Conservation (phyloP, 92 coral and sea anemone genomes). For the Metridium senile region DNA sequence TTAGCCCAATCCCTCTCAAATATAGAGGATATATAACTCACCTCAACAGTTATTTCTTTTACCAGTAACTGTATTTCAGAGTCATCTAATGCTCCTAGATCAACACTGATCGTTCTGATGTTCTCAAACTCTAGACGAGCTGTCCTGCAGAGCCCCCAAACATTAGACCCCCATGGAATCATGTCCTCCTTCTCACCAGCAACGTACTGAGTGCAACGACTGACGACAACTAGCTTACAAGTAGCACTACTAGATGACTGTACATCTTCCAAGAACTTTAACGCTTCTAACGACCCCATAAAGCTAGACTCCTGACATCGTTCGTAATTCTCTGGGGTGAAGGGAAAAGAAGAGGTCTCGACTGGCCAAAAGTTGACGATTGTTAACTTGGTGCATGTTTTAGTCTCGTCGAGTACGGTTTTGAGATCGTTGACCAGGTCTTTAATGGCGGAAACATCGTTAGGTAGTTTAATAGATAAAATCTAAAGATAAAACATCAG, state of each 20-base stretch:
- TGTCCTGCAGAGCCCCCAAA: slow-evolving; percentile 71
- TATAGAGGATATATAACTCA: no score
- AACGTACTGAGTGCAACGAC: slow-evolving; percentile 39
- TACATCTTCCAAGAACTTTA: slow-evolving; percentile 26
- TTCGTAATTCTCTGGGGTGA: slow-evolving; percentile 20
- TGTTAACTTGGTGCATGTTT: slow-evolving; percentile 22
- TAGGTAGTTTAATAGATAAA: slow-evolving; percentile 22
- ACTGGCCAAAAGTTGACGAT: slow-evolving; percentile 67
- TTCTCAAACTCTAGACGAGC: slow-evolving; percentile 52
- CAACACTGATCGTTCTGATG: slow-evolving; percentile 44
- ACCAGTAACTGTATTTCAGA: slow-evolving; percentile 48
- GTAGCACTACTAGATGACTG: slow-evolving; percentile 11
- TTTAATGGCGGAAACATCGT: not conserved
- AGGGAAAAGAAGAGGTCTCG: slow-evolving; percentile 23
- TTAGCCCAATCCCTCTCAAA: no score
- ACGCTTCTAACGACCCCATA: slow-evolving; percentile 37
- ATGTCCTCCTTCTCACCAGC: not conserved
- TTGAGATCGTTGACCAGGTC: slow-evolving; percentile 1
- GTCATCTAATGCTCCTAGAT: slow-evolving; percentile 31
- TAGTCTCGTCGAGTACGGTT: not conserved
- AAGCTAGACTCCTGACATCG: slow-evolving; percentile 47
- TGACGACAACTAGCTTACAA: slow-evolving; percentile 43
- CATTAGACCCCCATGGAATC: slow-evolving; percentile 56
- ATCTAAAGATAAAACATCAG: slow-evolving; percentile 8
- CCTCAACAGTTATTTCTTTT: slow-evolving; percentile 24